These are phyloP conservation scores for Calliphora vicina DNA, from an alignment of 1,140 invertebrate species.

Conservation along the genomic window DNA sequence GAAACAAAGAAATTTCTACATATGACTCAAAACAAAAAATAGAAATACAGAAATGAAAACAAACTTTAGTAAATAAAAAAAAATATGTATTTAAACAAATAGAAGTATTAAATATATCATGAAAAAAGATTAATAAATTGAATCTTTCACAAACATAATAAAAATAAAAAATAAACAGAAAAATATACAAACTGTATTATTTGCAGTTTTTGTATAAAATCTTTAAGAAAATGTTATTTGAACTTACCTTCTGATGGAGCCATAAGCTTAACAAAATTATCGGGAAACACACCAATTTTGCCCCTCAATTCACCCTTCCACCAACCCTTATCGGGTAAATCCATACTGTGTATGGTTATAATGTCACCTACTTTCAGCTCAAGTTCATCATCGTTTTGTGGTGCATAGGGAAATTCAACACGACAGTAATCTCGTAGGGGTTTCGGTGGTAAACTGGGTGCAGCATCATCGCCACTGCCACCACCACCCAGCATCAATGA, in stretches of 20 bases:
- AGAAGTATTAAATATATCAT: too few species aligned
- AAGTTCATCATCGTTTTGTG: constrained; percentile 94
- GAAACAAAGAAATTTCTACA: background rate
- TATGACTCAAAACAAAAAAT: background rate
- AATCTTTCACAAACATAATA: background rate
- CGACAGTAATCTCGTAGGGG: constrained; percentile 78
- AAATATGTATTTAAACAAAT: background rate
- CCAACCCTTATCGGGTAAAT: constrained; percentile 94
- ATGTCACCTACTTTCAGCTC: constrained; percentile 88
- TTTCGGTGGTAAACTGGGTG: constrained; percentile 70
- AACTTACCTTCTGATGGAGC: constrained; percentile 64
- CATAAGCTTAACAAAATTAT: constrained; percentile 90
- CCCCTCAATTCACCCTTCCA: constrained; percentile 95
- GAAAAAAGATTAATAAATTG: too few species aligned
- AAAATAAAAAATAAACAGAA: background rate
- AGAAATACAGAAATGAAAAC: constrained; percentile 8
- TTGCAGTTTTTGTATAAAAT: too few species aligned
- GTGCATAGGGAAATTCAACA: constrained; percentile 89
- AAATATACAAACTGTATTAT: too few species aligned
- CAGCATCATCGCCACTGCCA: constrained; percentile 44
- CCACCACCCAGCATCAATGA: constrained; percentile 4
- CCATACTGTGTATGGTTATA: constrained; percentile 84
- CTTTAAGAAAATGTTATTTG: background rate
- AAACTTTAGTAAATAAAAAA: background rate
- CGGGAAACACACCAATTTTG: constrained; percentile 91